A percentile compares a stretch with the other conserved stretches of the same genome.
phyloP scores from a whole-genome alignment of 1,140 invertebrate species.

The Drosophila mojavensis region DNA sequence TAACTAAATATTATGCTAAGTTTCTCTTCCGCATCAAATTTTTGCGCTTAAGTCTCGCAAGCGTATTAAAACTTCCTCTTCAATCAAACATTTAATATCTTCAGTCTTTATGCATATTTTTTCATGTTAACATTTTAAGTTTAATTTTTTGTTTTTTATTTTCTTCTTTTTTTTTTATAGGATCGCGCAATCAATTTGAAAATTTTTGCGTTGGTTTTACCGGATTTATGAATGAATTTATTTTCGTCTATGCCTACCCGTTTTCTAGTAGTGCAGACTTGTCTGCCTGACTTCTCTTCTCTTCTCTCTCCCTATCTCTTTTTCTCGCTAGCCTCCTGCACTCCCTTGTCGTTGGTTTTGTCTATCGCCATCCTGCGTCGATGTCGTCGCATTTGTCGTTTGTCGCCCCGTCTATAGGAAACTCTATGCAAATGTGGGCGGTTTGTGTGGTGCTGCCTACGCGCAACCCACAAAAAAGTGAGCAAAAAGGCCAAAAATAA shows the following conservation, averaged over 20 bases:
- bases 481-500: not conserved
- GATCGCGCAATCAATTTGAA: slow-evolving; percentile 80
- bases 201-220: slow-evolving; percentile 80
- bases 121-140: slow-evolving; percentile 43
- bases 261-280: slow-evolving; percentile 61
- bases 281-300: slow-evolving; percentile 53
- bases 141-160: slow-evolving; percentile 38
- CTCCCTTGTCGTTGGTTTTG: slow-evolving; percentile 20
- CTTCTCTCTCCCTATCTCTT: too few relatives aligned
- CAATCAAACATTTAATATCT: too few relatives aligned
- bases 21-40: too few relatives aligned
- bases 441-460: slow-evolving; percentile 66
- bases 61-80: slow-evolving; percentile 8
- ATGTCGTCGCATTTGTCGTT: slow-evolving; percentile 76
- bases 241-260: slow-evolving; percentile 61
- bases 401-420: slow-evolving; percentile 73
- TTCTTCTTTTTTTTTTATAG: slow-evolving; percentile 54
- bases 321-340: not conserved
- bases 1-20: too few relatives aligned
- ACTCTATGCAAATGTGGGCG: slow-evolving; percentile 77
- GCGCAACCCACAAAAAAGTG: slow-evolving; percentile 70
- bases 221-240: slow-evolving; percentile 83
- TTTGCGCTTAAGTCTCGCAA: not conserved
- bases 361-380: slow-evolving; percentile 51
- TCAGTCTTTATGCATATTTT: slow-evolving; percentile 12